Conservation (phyloP, 2,797 vertebrate species). For the Monodelphis domestica region DNA sequence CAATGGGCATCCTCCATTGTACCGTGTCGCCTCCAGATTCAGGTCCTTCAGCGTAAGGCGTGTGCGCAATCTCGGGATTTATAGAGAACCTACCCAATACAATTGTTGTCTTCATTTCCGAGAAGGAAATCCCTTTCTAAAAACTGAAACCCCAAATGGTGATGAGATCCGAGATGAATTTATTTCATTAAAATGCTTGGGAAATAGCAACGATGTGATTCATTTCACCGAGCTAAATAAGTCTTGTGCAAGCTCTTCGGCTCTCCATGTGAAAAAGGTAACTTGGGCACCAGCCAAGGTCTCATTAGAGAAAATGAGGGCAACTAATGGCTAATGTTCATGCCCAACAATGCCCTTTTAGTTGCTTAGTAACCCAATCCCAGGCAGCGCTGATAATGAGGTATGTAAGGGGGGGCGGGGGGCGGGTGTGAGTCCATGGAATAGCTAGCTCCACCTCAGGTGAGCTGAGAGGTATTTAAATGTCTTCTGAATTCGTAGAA, state of each 20-base stretch:
- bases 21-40: background rate
- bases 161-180: background rate
- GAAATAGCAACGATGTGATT: constrained; percentile 19
- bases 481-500: constrained; percentile 22
- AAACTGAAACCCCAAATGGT: background rate
- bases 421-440: constrained; percentile 29
- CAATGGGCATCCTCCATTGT: background rate
- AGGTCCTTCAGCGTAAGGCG: background rate
- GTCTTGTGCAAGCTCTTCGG: constrained; percentile 52
- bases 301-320: constrained; percentile 59
- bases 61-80: background rate
- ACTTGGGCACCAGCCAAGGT: constrained; percentile 45
- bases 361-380: constrained; percentile 68
- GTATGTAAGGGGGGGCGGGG: background rate
- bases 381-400: background rate
- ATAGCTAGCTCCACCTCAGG: background rate
- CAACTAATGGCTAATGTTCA: constrained; percentile 3
- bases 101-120: no score
- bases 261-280: constrained; percentile 52
- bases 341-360: constrained; percentile 18
- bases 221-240: constrained; percentile 28
- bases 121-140: background rate
- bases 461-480: constrained; percentile 34
- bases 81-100: background rate
- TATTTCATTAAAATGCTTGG: background rate